phyloP scores from a whole-genome alignment of 2,888 invertebrate species.

The Gisinianus flammeolus region DNA sequence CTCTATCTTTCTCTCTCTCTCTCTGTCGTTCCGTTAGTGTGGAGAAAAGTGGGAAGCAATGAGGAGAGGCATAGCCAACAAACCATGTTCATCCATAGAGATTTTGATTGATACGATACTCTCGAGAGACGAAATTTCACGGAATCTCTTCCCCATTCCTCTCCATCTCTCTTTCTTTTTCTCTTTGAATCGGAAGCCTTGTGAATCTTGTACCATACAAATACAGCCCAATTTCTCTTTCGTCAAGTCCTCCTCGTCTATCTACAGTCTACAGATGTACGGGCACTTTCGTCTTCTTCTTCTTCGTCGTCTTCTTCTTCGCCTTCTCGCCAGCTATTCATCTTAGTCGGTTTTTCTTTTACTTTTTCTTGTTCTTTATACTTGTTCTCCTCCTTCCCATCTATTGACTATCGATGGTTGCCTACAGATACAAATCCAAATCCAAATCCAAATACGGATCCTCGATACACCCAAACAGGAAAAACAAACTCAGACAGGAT shows the following conservation, averaged over 20 bases:
- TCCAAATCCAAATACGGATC: background rate
- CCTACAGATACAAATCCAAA: too few species aligned
- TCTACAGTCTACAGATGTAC: background rate
- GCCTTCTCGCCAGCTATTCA: background rate
- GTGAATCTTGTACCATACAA: too few species aligned
- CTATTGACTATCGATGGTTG: too few species aligned
- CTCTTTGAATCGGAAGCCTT: background rate
- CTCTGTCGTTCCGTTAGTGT: too few species aligned
- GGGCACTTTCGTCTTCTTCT: background rate
- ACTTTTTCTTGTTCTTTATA: background rate
- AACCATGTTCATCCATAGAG: slow-evolving; percentile 13
- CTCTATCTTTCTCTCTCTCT: too few species aligned
- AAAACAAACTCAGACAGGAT: background rate
- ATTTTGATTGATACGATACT: slow-evolving; percentile 24
- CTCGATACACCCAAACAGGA: background rate
- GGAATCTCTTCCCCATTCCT: background rate
- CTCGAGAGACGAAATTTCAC: slow-evolving; percentile 1
- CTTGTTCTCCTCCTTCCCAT: too few species aligned
- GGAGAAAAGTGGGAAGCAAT: background rate
- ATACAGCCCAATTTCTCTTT: background rate
- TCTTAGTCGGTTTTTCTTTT: background rate
- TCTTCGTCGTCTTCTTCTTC: background rate
- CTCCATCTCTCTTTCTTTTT: background rate
- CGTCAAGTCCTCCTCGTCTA: background rate
- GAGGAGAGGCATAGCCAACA: background rate